phyloP scores from a whole-genome alignment of 2,113 vertebrate genomes.

The Grammomys surdaster region DNA sequence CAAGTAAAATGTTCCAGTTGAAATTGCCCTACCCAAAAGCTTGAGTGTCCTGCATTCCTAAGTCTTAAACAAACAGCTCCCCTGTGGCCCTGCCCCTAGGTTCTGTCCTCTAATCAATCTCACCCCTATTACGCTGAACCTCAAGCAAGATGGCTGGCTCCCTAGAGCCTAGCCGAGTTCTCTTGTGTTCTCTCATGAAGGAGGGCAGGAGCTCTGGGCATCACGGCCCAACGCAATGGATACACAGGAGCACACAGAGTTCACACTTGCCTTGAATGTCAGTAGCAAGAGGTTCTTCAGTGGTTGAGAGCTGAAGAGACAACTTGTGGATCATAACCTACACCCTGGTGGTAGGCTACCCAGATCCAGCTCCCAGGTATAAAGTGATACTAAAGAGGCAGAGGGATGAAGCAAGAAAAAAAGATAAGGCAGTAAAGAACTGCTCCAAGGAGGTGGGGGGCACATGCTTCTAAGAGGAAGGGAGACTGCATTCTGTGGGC shows the following conservation, averaged over 20 bases:
- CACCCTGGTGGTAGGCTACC: rapidly evolving
- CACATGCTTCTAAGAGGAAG: background rate
- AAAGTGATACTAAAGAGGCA: background rate
- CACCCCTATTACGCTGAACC: background rate
- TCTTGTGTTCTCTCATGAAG: background rate
- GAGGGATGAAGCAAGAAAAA: background rate
- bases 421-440: background rate
- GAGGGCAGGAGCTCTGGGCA: background rate
- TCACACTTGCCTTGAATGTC: background rate
- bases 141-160: too few species aligned
- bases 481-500: background rate
- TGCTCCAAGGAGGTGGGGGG: background rate
- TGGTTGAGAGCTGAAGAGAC: background rate
- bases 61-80: background rate
- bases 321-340: background rate
- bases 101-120: background rate
- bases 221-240: background rate
- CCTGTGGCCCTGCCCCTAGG: rapidly evolving
- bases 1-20: background rate
- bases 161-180: background rate
- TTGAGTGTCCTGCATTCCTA: background rate
- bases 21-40: background rate
- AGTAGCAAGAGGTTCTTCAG: background rate
- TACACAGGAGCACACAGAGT: background rate
- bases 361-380: background rate